phyloP scores from a whole-genome alignment of 2,888 invertebrate genomes.

The Phoenoteleia sp. region DNA sequence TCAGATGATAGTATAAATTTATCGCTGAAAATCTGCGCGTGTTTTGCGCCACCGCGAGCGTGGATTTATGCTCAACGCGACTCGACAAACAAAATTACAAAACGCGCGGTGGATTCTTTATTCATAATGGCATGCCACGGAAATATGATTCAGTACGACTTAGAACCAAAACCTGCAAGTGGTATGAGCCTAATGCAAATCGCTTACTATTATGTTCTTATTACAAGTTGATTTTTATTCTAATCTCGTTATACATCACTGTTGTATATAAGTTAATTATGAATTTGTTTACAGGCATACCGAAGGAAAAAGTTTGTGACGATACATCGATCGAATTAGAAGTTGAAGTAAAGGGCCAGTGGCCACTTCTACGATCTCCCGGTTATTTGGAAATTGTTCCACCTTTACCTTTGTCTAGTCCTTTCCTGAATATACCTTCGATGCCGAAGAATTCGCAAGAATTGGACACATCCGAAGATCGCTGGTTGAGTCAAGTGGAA shows the following conservation, averaged over 20 bases:
- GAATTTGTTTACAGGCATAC: conserved; percentile 87
- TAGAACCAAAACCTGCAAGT: conserved; percentile 92
- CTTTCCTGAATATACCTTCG: conserved; percentile 87
- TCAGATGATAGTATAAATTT: conserved; percentile 91
- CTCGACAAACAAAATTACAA: conserved; percentile 82
- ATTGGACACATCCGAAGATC: conserved; percentile 88
- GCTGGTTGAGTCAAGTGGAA: conserved; percentile 98
- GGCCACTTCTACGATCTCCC: conserved; percentile 92
- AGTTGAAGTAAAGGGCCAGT: conserved; percentile 95
- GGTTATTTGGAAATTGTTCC: conserved; percentile 91
- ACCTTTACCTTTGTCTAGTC: conserved; percentile 92
- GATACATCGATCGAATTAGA: conserved; percentile 95
- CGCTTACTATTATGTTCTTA: too few relatives aligned
- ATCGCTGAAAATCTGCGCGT: conserved; percentile 93
- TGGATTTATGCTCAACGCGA: conserved; percentile 88
- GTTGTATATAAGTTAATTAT: too few relatives aligned
- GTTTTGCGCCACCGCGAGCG: conserved; percentile 92
- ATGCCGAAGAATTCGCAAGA: conserved; percentile 80
- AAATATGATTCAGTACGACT: conserved; percentile 94
- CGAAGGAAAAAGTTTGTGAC: conserved; percentile 95
- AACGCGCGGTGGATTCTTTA: conserved; percentile 92
- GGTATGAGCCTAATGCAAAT: too few relatives aligned
- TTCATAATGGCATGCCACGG: conserved; percentile 97
- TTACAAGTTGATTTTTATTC: neutral
- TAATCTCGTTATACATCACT: neutral